Conservation (phyloP, 2,888 invertebrate species). For the Lamellibrachia satsuma region DNA sequence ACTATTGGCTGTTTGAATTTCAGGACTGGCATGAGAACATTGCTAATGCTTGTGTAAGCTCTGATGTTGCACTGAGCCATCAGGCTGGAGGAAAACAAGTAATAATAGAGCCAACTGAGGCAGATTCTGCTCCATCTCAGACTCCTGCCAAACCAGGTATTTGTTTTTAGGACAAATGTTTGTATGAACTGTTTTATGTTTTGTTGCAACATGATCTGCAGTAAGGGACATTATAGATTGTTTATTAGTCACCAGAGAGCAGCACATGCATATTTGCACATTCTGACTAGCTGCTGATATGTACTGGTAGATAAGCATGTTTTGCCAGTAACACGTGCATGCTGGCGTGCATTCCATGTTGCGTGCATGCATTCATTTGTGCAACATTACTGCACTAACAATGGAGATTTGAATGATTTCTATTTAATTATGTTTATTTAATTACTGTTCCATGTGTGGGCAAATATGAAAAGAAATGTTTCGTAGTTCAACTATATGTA, state of each 20-base stretch:
- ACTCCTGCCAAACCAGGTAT: conserved; percentile 53
- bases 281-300: not conserved
- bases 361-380: too few species aligned
- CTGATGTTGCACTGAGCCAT: not conserved
- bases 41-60: not conserved
- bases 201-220: not conserved
- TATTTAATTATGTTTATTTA: too few species aligned
- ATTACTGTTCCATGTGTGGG: too few species aligned
- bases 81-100: conserved; percentile 18
- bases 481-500: too few species aligned
- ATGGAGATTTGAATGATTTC: too few species aligned
- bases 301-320: not conserved
- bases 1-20: not conserved
- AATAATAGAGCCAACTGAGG: conserved; percentile 27
- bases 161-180: not conserved
- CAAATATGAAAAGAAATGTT: too few species aligned
- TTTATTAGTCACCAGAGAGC: not conserved
- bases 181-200: not conserved
- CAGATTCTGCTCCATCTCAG: conserved; percentile 44
- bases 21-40: not conserved
- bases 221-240: not conserved
- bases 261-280: not conserved
- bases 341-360: too few species aligned
- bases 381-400: too few species aligned
- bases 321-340: not conserved